A percentile compares a stretch with the other conserved stretches of the same genome.
Conservation (phyloP, 2,888 invertebrate species). For the Leucoma salicis region DNA sequence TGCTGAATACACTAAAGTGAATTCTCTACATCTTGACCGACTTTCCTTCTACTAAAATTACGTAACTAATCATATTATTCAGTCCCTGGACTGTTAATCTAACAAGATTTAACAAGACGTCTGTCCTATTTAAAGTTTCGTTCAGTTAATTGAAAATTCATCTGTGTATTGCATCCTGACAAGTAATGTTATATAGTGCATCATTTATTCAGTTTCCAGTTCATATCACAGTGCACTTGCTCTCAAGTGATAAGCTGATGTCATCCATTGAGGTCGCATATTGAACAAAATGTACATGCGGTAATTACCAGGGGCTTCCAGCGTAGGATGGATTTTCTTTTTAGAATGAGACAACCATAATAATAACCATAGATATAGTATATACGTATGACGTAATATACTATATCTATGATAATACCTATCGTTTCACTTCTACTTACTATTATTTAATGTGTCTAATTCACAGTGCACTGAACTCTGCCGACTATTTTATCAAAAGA, state of each 20-base stretch:
- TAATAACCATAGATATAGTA: no score
- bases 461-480: no score
- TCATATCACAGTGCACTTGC: constrained; percentile 17
- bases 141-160: constrained; percentile 16
- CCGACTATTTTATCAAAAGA: no score
- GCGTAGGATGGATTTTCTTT: not conserved
- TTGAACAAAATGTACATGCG: constrained; percentile 18
- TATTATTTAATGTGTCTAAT: no score
- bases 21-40: not conserved
- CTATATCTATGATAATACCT: no score
- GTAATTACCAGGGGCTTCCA: not conserved
- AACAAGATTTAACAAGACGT: constrained; percentile 1
- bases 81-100: constrained; percentile 1
- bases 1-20: not conserved
- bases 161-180: constrained; percentile 14
- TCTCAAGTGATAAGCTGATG: constrained; percentile 12
- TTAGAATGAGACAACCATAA: constrained; percentile 8
- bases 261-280: constrained; percentile 14
- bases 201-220: constrained; percentile 19
- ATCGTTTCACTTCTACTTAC: no score
- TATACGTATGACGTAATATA: no score
- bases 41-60: not conserved
- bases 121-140: constrained; percentile 6
- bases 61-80: constrained; percentile 1
- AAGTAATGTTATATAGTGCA: constrained; percentile 9